These are phyloP conservation scores for Hydractinia symbiolongicarpus DNA, from an alignment of 30 jellyfish, hydroid and myxozoan species.

Conservation along the genomic window DNA sequence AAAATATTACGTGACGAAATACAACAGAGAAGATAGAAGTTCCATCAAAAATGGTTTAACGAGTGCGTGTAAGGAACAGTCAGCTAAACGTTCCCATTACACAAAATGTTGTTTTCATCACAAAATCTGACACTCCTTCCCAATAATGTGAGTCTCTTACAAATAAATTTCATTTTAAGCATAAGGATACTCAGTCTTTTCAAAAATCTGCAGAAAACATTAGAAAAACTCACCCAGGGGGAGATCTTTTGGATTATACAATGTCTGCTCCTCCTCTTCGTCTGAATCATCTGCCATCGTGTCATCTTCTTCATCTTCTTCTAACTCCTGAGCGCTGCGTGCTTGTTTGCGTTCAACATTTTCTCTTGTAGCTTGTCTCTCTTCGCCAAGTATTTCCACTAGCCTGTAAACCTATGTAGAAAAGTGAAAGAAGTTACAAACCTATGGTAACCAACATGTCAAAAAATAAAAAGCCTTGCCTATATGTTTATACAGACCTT, in stretches of 20 bases:
- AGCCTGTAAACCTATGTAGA: slow-evolving; percentile 47
- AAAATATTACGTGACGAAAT: too few species aligned
- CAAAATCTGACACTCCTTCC: too few species aligned
- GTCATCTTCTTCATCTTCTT: slow-evolving; percentile 90
- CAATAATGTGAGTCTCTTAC: too few species aligned
- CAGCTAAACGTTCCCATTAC: too few species aligned
- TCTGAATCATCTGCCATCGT: slow-evolving; percentile 69
- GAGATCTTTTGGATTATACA: slow-evolving; percentile 91
- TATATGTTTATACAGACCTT: too few species aligned
- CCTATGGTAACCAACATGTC: neutral
- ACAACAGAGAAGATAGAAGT: too few species aligned
- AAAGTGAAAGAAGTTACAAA: neutral
- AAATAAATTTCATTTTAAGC: too few species aligned
- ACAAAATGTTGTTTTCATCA: too few species aligned
- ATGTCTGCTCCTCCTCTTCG: slow-evolving; percentile 85
- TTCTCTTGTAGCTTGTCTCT: slow-evolving; percentile 84
- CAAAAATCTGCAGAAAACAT: neutral
- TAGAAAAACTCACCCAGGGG: slow-evolving; percentile 64
- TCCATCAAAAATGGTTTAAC: too few species aligned
- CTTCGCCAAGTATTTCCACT: slow-evolving; percentile 79
- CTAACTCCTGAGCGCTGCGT: slow-evolving; percentile 81
- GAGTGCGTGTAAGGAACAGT: too few species aligned
- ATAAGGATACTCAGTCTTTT: too few species aligned
- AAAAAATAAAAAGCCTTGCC: neutral
- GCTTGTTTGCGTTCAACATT: slow-evolving; percentile 94